A percentile compares a stretch with the other conserved stretches of the same genome.
phyloP scores from a whole-genome alignment of 2,113 vertebrate genomes.

The cattle (Bos taurus) region DNA sequence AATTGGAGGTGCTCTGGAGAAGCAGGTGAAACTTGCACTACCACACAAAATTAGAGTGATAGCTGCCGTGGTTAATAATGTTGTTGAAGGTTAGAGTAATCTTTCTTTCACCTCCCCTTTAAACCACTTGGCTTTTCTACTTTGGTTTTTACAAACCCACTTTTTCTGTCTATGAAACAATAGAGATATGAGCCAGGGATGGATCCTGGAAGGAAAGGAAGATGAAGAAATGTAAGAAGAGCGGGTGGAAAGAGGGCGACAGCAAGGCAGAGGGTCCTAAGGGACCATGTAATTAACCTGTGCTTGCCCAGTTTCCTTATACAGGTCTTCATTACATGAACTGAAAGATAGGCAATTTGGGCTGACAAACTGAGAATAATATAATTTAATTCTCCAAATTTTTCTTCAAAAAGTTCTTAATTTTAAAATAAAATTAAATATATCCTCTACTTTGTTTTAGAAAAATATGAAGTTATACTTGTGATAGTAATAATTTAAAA shows the following conservation, averaged over 20 bases:
- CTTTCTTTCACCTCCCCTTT: not conserved
- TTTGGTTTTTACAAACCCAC: not conserved
- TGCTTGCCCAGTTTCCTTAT: fast-evolving
- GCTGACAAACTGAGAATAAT: not conserved
- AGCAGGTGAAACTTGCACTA: fast-evolving
- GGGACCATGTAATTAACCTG: fast-evolving
- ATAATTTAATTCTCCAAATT: not conserved
- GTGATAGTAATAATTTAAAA: not conserved
- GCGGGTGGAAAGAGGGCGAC: fast-evolving
- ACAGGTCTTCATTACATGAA: fast-evolving
- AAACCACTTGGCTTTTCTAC: not conserved
- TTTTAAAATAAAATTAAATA: not conserved
- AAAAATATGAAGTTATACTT: not conserved
- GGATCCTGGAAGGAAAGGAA: not conserved
- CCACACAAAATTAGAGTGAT: not conserved
- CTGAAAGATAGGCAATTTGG: not conserved
- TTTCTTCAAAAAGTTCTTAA: not conserved
- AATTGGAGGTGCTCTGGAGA: fast-evolving
- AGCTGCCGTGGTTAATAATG: no score
- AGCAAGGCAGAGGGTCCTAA: no score
- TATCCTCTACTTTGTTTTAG: not conserved
- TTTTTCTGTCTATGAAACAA: not conserved
- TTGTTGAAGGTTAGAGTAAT: fast-evolving
- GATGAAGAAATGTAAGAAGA: not conserved
- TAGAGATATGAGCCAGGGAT: not conserved